A percentile compares a stretch with the other conserved stretches of the same genome.
Conservation (phyloP, 2,797 vertebrate species). For the Trichosurus vulpecula region DNA sequence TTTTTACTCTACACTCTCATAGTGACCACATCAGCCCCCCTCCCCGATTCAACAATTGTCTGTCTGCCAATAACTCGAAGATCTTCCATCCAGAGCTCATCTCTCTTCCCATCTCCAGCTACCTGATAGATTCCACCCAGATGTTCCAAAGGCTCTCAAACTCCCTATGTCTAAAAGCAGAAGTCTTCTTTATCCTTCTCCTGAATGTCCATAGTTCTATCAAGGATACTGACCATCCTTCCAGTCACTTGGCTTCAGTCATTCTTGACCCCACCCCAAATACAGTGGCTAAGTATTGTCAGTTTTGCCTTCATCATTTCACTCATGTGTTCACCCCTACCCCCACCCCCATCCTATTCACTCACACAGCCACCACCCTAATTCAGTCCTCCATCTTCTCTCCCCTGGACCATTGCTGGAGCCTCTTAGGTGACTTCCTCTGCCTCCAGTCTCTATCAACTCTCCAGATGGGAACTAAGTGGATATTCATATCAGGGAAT, state of each 20-base stretch:
- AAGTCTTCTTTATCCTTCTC: background rate
- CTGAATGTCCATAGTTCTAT: background rate
- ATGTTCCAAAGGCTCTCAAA: background rate
- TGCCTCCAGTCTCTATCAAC: background rate
- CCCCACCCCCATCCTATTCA: no score
- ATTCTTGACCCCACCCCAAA: background rate
- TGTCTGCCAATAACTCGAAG: background rate
- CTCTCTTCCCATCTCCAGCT: background rate
- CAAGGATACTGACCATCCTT: background rate
- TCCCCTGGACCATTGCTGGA: background rate
- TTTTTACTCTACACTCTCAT: background rate
- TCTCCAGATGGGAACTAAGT: background rate
- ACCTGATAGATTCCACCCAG: background rate
- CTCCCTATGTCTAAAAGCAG: background rate
- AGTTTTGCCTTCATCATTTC: background rate
- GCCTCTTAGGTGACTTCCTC: no score
- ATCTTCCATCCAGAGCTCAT: background rate
- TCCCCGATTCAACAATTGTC: background rate
- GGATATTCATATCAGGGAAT: background rate
- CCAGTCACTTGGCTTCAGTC: background rate
- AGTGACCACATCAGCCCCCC: background rate
- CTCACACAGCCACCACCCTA: background rate
- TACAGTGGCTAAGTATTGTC: background rate
- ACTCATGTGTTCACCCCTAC: no score
- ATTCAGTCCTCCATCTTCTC: background rate